A percentile compares a stretch with the other conserved stretches of the same genome.
phyloP scores from a whole-genome alignment of 2,113 vertebrate species.

The Uria aalge region DNA sequence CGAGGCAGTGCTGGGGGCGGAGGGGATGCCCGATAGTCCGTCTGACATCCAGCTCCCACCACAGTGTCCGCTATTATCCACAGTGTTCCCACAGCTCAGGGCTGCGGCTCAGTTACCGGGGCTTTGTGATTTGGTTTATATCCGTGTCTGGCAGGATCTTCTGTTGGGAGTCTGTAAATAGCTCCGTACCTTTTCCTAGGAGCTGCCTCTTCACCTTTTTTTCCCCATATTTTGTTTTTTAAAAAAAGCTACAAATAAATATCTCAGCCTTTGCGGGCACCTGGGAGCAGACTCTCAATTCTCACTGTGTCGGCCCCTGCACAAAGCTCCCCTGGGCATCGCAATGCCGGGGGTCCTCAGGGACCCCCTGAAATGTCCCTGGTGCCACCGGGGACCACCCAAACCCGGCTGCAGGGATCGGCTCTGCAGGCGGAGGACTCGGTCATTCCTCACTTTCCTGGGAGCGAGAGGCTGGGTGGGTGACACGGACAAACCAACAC shows the following conservation, averaged over 20 bases:
- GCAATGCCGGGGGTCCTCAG: neutral
- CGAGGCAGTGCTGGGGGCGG: rapidly evolving
- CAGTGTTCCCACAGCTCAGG: rapidly evolving
- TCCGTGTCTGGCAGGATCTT: neutral
- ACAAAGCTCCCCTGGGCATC: neutral
- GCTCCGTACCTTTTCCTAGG: neutral
- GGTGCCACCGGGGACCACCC: neutral
- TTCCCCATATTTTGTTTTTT: neutral
- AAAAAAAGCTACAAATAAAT: neutral
- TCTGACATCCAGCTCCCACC: neutral
- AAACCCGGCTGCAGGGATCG: neutral
- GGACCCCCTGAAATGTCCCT: neutral
- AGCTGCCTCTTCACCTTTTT: neutral
- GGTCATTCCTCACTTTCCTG: rapidly evolving
- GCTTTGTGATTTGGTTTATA: neutral
- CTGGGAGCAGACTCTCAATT: neutral
- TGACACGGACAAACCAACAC: neutral
- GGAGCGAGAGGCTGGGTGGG: neutral
- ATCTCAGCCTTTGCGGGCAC: neutral
- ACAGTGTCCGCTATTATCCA: rapidly evolving
- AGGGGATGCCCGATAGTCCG: rapidly evolving
- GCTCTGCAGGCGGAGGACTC: neutral
- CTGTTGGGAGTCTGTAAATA: neutral
- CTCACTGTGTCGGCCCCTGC: rapidly evolving
- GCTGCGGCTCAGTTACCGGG: neutral